A percentile compares a stretch with the other conserved stretches of the same genome.
Evolutionary conservation across 2,888 invertebrate species (phyloP).

Genomic region (Idaea biselata): DNA sequence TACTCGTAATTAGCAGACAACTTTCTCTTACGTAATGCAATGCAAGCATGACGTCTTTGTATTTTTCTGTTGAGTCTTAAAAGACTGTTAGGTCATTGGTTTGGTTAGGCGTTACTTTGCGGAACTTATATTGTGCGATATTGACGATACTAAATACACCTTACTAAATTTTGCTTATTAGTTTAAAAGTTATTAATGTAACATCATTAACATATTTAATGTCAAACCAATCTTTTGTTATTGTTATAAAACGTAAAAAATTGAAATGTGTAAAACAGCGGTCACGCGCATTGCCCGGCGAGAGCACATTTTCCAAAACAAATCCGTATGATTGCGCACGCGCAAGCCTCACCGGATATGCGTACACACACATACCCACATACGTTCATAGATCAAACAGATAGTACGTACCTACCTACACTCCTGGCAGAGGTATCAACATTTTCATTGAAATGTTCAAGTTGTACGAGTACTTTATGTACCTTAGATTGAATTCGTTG

Average conservation of each 20-base stretch:
- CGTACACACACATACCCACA: slow-evolving; percentile 16
- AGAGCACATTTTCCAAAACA: slow-evolving; percentile 24
- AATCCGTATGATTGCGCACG: slow-evolving; percentile 16
- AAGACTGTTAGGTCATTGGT: neutral
- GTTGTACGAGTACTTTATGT: neutral
- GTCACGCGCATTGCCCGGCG: slow-evolving; percentile 12
- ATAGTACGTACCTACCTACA: slow-evolving; percentile 5
- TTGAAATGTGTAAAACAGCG: neutral
- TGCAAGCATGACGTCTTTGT: neutral
- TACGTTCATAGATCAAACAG: neutral
- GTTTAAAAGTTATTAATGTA: too few species aligned
- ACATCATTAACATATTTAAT: too few species aligned
- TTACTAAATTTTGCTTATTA: too few species aligned
- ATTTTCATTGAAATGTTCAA: slow-evolving; percentile 20
- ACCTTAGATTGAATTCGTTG: too few species aligned
- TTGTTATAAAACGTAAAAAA: too few species aligned
- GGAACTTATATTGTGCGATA: too few species aligned
- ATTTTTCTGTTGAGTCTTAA: neutral
- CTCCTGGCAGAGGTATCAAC: slow-evolving; percentile 20
- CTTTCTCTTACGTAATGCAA: neutral
- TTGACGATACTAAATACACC: too few species aligned
- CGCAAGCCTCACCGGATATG: slow-evolving; percentile 31
- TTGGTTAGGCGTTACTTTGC: too few species aligned
- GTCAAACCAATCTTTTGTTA: too few species aligned
- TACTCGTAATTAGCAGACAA: neutral